These are phyloP conservation scores for Sebastolobus altivelis DNA, from an alignment of 2,797 vertebrate genomes.

Conservation along the genomic window DNA sequence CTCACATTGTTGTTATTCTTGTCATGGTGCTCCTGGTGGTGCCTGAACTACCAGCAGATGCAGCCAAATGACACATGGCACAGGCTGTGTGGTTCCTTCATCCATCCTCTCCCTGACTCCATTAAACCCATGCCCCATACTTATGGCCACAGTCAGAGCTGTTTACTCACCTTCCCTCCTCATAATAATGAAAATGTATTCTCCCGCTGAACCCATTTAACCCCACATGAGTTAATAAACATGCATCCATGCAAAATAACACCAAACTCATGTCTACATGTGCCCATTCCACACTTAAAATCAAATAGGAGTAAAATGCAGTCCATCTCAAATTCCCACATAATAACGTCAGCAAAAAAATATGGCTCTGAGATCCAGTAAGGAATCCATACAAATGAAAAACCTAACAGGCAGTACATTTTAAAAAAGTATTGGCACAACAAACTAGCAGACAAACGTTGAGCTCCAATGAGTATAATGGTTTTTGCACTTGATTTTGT, in stretches of 20 bases:
- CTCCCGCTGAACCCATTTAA: neutral
- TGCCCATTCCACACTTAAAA: neutral
- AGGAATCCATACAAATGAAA: neutral
- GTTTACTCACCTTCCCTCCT: constrained; percentile 23
- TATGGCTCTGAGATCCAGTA: neutral
- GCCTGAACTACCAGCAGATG: constrained; percentile 29
- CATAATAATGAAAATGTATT: constrained; percentile 2
- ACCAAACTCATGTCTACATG: neutral
- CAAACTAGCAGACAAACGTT: neutral
- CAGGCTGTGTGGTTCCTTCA: constrained; percentile 38
- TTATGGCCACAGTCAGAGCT: constrained; percentile 6
- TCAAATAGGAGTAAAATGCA: neutral
- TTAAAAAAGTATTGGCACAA: neutral
- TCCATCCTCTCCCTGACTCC: constrained; percentile 13
- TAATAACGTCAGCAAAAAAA: neutral
- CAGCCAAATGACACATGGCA: constrained; percentile 70
- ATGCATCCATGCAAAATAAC: neutral
- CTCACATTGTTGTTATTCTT: constrained; percentile 59
- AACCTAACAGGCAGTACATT: neutral
- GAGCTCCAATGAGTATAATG: neutral
- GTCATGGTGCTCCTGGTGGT: constrained; percentile 52
- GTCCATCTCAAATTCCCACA: neutral
- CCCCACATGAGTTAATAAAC: neutral
- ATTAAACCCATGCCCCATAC: constrained; percentile 24
- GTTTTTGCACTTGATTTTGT: neutral